A percentile compares a stretch with the other conserved stretches of the same genome.
Evolutionary conservation across 2,797 vertebrate genomes (phyloP).

Genomic region (Aeoliscus strigatus): DNA sequence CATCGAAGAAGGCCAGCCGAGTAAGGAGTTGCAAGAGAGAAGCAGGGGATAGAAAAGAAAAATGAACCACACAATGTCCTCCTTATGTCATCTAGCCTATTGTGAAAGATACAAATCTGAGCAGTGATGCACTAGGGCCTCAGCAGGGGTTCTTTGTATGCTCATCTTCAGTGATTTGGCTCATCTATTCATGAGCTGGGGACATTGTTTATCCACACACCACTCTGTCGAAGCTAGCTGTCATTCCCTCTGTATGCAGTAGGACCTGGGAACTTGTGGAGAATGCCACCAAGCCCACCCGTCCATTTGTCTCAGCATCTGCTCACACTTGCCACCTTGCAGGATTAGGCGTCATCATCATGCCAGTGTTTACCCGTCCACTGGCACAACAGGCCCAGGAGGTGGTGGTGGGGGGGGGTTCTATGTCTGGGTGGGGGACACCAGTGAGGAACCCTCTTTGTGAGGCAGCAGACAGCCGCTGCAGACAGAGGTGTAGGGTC

Average conservation of each 20-base stretch:
- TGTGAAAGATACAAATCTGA: slow-evolving; percentile 78
- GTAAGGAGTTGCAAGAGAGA: slow-evolving; percentile 48
- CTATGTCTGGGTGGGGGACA: slow-evolving; percentile 35
- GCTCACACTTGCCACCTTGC: slow-evolving; percentile 68
- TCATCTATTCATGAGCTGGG: slow-evolving; percentile 76
- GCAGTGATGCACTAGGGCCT: slow-evolving; percentile 75
- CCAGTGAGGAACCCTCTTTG: slow-evolving; percentile 57
- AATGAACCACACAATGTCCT: slow-evolving; percentile 76
- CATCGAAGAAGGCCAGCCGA: slow-evolving; percentile 65
- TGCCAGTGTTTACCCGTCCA: slow-evolving; percentile 51
- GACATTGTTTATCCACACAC: slow-evolving; percentile 75
- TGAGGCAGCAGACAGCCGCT: slow-evolving; percentile 54
- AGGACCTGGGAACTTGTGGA: slow-evolving; percentile 63
- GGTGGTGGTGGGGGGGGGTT: slow-evolving; percentile 26
- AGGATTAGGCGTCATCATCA: slow-evolving; percentile 67
- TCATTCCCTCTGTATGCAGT: slow-evolving; percentile 52
- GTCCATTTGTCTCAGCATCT: slow-evolving; percentile 71
- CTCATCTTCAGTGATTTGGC: slow-evolving; percentile 79
- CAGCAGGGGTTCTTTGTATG: slow-evolving; percentile 78
- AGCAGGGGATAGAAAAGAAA: slow-evolving; percentile 58
- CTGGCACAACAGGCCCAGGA: slow-evolving; percentile 62
- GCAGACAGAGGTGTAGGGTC: slow-evolving; percentile 66
- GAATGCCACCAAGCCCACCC: slow-evolving; percentile 49
- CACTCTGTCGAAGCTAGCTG: slow-evolving; percentile 56
- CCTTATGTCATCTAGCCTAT: slow-evolving; percentile 79